Percentiles rank a stretch among this genome's conserved stretches.
These are phyloP conservation scores for Apodemus sylvaticus DNA, from an alignment of 2,113 vertebrate species.

Conservation along the genomic window DNA sequence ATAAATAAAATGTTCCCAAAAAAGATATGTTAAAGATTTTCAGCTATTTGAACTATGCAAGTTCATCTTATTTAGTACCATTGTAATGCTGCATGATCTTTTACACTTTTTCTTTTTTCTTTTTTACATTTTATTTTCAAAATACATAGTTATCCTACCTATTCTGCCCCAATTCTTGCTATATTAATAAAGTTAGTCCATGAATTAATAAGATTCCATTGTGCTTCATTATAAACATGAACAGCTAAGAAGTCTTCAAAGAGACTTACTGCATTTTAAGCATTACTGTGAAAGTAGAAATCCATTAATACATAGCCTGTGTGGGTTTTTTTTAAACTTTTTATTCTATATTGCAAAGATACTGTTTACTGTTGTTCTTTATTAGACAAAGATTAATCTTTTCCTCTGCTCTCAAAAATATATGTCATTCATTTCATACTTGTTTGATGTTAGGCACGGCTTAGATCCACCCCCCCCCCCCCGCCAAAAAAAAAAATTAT, in stretches of 20 bases:
- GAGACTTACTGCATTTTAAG: conserved; percentile 70
- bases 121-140: conserved; percentile 35
- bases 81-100: not conserved
- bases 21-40: not conserved
- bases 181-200: conserved; percentile 78
- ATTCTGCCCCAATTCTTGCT: conserved; percentile 45
- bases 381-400: not conserved
- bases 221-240: conserved; percentile 76
- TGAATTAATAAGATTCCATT: conserved; percentile 80
- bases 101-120: not conserved
- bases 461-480: not conserved
- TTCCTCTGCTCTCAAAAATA: not conserved
- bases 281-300: conserved; percentile 63
- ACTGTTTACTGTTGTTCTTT: not conserved
- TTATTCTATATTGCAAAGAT: not conserved
- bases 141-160: conserved; percentile 62
- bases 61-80: not conserved
- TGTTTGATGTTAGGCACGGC: not conserved
- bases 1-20: too few species aligned
- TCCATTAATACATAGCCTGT: conserved; percentile 31
- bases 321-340: not conserved
- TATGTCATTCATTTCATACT: not conserved
- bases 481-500: too few species aligned
- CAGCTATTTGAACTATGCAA: not conserved
- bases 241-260: conserved; percentile 70